Percentiles rank a stretch among this genome's conserved stretches.
phyloP scores from a whole-genome alignment of 2,888 invertebrate species.

The Carcina quercana region DNA sequence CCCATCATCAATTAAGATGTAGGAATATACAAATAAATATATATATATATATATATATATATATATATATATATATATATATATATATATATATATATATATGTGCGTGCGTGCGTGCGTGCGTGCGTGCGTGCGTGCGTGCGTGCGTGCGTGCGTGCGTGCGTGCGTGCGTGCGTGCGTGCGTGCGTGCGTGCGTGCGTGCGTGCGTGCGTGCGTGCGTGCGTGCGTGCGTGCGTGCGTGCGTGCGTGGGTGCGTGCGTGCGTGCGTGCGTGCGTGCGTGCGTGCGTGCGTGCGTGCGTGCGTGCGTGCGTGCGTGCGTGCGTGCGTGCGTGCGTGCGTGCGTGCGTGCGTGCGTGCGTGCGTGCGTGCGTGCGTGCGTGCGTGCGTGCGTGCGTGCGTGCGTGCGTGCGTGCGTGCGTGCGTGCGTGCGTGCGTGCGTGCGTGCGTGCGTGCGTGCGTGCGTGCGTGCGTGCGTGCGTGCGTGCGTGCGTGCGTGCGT shows the following conservation, averaged over 20 bases:
- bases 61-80: not conserved
- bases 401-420: no score
- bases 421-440: no score
- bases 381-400: no score
- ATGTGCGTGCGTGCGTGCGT: not conserved
- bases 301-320: not conserved
- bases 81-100: not conserved
- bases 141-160: not conserved
- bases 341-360: not conserved
- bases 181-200: not conserved
- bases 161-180: not conserved
- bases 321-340: not conserved
- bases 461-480: no score
- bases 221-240: not conserved
- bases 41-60: not conserved
- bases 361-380: no score
- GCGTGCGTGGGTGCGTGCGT: not conserved
- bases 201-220: not conserved
- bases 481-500: no score
- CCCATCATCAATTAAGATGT: not conserved
- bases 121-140: not conserved
- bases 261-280: not conserved
- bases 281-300: not conserved
- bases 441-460: no score
- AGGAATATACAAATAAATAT: not conserved